phyloP scores from a whole-genome alignment of 2,797 vertebrate genomes.

The Enoplosus armatus region DNA sequence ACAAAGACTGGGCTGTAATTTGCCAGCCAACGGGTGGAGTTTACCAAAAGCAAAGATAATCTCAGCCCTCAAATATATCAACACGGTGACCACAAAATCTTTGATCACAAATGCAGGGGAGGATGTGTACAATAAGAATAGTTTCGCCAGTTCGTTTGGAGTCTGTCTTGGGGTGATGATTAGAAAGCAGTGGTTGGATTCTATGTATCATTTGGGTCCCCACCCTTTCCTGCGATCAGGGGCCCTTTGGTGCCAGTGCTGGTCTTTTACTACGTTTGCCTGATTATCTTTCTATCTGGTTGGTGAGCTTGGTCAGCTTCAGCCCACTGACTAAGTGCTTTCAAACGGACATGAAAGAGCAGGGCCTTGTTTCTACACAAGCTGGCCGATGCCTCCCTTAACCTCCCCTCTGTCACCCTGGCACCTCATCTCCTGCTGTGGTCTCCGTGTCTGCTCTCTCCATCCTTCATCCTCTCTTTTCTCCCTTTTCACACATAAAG shows the following conservation, averaged over 20 bases:
- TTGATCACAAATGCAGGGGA: constrained; percentile 68
- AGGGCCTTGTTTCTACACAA: constrained; percentile 61
- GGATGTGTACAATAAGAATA: constrained; percentile 53
- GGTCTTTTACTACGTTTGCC: constrained; percentile 36
- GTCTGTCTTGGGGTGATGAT: constrained; percentile 67
- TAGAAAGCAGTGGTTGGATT: constrained; percentile 73
- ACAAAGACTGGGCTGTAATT: constrained; percentile 72
- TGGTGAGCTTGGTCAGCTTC: constrained; percentile 46
- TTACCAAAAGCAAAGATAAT: constrained; percentile 65
- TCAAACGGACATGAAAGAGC: constrained; percentile 73
- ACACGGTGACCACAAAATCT: constrained; percentile 69
- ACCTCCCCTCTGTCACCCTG: constrained; percentile 68
- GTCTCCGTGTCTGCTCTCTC: constrained; percentile 54
- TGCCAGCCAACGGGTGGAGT: constrained; percentile 73
- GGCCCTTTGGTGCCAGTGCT: constrained; percentile 44
- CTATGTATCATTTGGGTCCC: constrained; percentile 57
- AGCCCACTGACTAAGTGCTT: constrained; percentile 53
- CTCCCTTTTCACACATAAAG: constrained; percentile 65
- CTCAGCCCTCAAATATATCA: constrained; percentile 65
- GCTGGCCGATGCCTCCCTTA: constrained; percentile 62
- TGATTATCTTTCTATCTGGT: constrained; percentile 58
- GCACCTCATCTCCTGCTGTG: constrained; percentile 62
- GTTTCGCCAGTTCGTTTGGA: constrained; percentile 48
- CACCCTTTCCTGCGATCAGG: constrained; percentile 70
- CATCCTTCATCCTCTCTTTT: constrained; percentile 61